A percentile compares a stretch with the other conserved stretches of the same genome.
phyloP scores from a whole-genome alignment of 2,113 vertebrate species.

The Solea solea region DNA sequence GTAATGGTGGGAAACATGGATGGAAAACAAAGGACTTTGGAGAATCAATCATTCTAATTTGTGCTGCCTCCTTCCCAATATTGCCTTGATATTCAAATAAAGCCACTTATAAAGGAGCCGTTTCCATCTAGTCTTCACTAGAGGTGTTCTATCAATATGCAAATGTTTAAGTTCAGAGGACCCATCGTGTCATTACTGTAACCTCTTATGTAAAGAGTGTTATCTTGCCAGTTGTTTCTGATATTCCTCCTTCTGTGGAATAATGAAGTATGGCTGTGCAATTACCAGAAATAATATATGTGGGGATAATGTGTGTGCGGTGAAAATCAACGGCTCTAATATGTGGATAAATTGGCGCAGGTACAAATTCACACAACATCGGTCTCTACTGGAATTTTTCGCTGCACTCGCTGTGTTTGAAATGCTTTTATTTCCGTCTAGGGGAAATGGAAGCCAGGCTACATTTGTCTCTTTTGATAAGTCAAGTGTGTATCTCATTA shows the following conservation, averaged over 20 bases:
- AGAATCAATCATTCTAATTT: conserved; percentile 44
- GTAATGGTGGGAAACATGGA: conserved; percentile 12
- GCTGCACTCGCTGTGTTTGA: not conserved
- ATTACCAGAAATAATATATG: conserved; percentile 45
- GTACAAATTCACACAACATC: conserved; percentile 8
- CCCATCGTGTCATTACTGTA: conserved; percentile 56
- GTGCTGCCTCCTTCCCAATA: conserved; percentile 26
- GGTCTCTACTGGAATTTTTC: not conserved
- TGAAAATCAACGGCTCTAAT: conserved; percentile 41
- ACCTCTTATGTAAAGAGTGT: conserved; percentile 58
- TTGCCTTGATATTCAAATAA: conserved; percentile 74
- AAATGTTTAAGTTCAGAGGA: conserved; percentile 66
- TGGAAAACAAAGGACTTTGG: conserved; percentile 29
- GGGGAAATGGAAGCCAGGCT: not conserved
- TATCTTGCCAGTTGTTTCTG: conserved; percentile 38
- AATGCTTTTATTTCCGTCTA: not conserved
- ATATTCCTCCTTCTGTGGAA: conserved; percentile 37
- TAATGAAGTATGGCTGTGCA: conserved; percentile 50
- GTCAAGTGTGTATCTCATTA: conserved; percentile 8
- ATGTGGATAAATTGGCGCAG: conserved; percentile 22
- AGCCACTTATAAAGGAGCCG: conserved; percentile 54
- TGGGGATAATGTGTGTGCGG: conserved; percentile 22
- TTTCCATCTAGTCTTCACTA: conserved; percentile 19
- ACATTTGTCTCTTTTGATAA: conserved; percentile 26
- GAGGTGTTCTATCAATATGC: conserved; percentile 70